Conservation (phyloP, 2,797 vertebrate species). For the Botia almorhae region DNA sequence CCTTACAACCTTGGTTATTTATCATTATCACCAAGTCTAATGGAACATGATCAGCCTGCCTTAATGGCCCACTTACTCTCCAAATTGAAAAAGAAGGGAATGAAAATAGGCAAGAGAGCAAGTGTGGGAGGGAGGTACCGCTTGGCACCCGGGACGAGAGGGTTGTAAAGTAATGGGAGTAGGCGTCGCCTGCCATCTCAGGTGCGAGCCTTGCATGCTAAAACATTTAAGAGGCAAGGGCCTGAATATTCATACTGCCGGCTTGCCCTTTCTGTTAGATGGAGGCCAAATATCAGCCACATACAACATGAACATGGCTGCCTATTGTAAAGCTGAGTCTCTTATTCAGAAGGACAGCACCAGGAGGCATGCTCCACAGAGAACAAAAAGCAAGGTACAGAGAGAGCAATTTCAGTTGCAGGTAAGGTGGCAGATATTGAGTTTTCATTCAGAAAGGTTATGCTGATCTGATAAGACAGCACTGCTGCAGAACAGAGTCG, state of each 20-base stretch:
- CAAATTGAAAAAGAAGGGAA: constrained; percentile 63
- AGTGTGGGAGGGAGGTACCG: constrained; percentile 12
- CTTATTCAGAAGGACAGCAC: constrained; percentile 27
- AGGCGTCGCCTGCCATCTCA: constrained; percentile 50
- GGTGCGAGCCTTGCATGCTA: constrained; percentile 64
- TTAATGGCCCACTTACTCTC: constrained; percentile 67
- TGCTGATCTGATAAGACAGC: constrained; percentile 27
- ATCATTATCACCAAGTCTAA: constrained; percentile 69
- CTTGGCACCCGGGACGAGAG: constrained; percentile 54
- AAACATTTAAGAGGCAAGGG: constrained; percentile 73
- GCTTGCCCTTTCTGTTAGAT: constrained; percentile 47
- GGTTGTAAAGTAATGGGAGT: constrained; percentile 59
- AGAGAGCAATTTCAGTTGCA: not conserved
- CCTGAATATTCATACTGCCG: constrained; percentile 75
- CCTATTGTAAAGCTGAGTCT: constrained; percentile 6
- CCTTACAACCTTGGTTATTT: constrained; percentile 58
- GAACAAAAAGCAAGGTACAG: not conserved
- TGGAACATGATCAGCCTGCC: constrained; percentile 30
- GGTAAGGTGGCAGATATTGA: constrained; percentile 16
- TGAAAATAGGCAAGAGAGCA: constrained; percentile 37
- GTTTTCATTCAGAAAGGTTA: constrained; percentile 3
- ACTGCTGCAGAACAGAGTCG: not conserved
- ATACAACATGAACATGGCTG: too few relatives aligned
- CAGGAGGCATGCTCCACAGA: constrained; percentile 2
- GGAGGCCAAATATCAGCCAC: constrained; percentile 65